These are phyloP conservation scores for Hormiphora californensis DNA, from an alignment of 37 sponge, comb jelly and placozoan species.

Conservation along the genomic window DNA sequence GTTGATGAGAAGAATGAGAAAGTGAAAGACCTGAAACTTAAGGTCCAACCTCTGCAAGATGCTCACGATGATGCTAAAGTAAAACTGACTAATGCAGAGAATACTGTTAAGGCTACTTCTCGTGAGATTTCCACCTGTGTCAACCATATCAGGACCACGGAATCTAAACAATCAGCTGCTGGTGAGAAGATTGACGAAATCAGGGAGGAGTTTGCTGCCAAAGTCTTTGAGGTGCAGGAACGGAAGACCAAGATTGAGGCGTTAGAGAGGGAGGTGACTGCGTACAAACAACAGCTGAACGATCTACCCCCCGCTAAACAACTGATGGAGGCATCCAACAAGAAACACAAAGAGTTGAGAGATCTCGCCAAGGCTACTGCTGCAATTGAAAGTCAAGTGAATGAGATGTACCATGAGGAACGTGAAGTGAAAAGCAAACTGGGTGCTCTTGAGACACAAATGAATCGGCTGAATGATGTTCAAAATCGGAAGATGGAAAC, in stretches of 20 bases:
- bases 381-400: not conserved
- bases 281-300: slow-evolving; percentile 16
- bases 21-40: slow-evolving; percentile 33
- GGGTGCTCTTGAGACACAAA: slow-evolving; percentile 57
- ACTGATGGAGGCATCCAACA: not conserved
- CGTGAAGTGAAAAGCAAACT: not conserved
- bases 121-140: not conserved
- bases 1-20: slow-evolving; percentile 56
- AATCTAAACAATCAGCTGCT: not conserved
- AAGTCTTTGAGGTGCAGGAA: not conserved
- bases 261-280: slow-evolving; percentile 12
- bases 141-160: not conserved
- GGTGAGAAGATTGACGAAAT: slow-evolving; percentile 8
- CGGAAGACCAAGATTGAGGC: not conserved
- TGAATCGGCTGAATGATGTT: slow-evolving; percentile 66
- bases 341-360: not conserved
- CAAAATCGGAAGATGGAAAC: slow-evolving; percentile 64
- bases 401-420: not conserved
- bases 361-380: not conserved
- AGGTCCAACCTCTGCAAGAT: slow-evolving; percentile 4
- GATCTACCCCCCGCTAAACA: slow-evolving; percentile 50
- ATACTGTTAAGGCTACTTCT: not conserved
- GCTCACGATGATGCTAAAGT: not conserved
- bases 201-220: not conserved
- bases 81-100: slow-evolving; percentile 35